These are phyloP conservation scores for Agriopis leucophaearia DNA, from an alignment of 2,888 invertebrate genomes.

Conservation along the genomic window DNA sequence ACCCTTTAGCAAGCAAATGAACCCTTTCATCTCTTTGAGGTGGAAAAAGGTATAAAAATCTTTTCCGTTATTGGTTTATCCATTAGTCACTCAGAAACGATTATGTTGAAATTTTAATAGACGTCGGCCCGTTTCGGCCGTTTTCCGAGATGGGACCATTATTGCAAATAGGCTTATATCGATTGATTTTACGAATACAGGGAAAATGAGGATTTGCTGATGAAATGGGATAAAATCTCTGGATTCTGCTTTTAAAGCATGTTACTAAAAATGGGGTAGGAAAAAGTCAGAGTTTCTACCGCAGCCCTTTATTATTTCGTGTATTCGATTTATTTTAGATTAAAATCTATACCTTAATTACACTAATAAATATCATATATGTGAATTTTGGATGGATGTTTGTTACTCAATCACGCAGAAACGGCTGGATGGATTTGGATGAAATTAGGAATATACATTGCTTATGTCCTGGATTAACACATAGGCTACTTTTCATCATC, in stretches of 20 bases:
- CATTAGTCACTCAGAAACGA: conserved; percentile 65
- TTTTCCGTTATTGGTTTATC: conserved; percentile 63
- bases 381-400: no score
- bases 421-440: no score
- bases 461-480: no score
- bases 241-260: conserved; percentile 1
- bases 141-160: conserved; percentile 40
- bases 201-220: conserved; percentile 6
- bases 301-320: no score
- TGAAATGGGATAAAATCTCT: conserved; percentile 10
- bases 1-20: conserved; percentile 55
- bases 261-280: no score
- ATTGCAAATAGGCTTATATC: conserved; percentile 43
- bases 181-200: conserved; percentile 32
- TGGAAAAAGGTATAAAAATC: conserved; percentile 56
- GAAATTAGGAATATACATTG: no score
- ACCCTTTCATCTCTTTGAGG: conserved; percentile 57
- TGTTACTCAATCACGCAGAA: no score
- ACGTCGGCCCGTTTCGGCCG: conserved; percentile 43
- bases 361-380: no score
- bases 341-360: no score
- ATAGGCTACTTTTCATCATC: no score
- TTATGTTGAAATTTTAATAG: conserved; percentile 59
- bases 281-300: no score
- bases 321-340: no score